Conservation (phyloP, 2,113 vertebrate species). For the Antennarius striatus region DNA sequence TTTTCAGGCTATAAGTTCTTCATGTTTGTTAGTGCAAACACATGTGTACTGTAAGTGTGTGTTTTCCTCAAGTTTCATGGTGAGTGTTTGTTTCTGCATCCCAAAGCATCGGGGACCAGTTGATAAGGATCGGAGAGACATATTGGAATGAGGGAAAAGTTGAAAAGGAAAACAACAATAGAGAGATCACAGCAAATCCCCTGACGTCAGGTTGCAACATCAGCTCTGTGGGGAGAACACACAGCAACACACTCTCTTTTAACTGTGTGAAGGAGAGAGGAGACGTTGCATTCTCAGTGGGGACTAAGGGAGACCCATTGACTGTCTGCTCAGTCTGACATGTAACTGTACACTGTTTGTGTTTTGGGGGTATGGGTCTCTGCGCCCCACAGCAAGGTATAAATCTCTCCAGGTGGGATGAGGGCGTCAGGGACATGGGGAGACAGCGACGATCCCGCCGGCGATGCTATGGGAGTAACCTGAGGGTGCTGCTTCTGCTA, state of each 20-base stretch:
- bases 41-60: conserved; percentile 21
- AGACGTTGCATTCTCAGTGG: conserved; percentile 35
- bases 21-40: conserved; percentile 19
- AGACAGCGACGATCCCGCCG: conserved; percentile 35
- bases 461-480: conserved; percentile 36
- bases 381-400: conserved; percentile 55
- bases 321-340: conserved; percentile 8
- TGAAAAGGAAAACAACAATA: conserved; percentile 55
- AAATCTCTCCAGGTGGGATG: conserved; percentile 55
- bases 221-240: conserved; percentile 48
- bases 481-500: conserved; percentile 40
- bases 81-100: conserved; percentile 22
- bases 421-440: conserved; percentile 30
- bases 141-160: conserved; percentile 29
- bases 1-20: conserved; percentile 18
- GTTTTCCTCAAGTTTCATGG: conserved; percentile 8
- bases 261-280: conserved; percentile 17
- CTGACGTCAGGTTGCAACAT: conserved; percentile 43
- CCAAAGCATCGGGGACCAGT: conserved; percentile 31
- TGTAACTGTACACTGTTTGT: conserved; percentile 28
- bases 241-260: conserved; percentile 24
- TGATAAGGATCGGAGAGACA: conserved; percentile 27
- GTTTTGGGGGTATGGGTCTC: conserved; percentile 26
- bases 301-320: conserved; percentile 25
- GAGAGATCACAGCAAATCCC: conserved; percentile 58